A percentile compares a stretch with the other conserved stretches of the same genome.
These are phyloP conservation scores for Megamerina dolium DNA, from an alignment of 2,888 invertebrate species.

Conservation along the genomic window DNA sequence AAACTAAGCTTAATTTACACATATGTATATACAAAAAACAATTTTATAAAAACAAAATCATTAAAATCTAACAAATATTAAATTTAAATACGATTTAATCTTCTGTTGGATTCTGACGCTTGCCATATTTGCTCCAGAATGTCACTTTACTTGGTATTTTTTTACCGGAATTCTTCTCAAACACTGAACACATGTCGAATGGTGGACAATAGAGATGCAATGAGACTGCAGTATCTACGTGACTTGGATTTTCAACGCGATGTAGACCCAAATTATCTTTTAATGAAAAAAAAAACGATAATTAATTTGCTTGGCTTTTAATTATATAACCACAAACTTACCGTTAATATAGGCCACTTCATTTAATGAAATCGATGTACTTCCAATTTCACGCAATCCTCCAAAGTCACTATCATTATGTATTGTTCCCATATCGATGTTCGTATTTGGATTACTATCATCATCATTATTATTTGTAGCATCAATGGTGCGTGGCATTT, in stretches of 20 bases:
- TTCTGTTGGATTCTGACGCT: constrained; percentile 45
- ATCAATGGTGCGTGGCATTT: constrained; percentile 24
- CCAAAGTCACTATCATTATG: constrained; percentile 33
- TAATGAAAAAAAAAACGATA: constrained; percentile 19
- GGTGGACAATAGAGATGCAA: constrained; percentile 95
- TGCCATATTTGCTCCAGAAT: constrained; percentile 90
- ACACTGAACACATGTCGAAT: constrained; percentile 79
- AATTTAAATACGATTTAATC: no score
- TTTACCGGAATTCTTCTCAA: constrained; percentile 86
- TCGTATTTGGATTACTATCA: constrained; percentile 3
- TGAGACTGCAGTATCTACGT: constrained; percentile 82
- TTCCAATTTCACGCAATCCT: constrained; percentile 61
- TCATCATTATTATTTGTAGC: constrained; percentile 1
- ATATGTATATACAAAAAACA: no score
- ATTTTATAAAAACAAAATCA: no score
- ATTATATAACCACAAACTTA: constrained; percentile 39
- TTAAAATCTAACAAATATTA: no score
- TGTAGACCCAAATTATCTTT: constrained; percentile 91
- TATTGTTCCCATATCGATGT: constrained; percentile 5
- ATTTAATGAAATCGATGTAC: constrained; percentile 62
- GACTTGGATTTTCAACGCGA: constrained; percentile 89
- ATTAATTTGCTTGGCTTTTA: neutral
- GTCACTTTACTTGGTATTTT: constrained; percentile 67
- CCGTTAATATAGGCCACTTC: constrained; percentile 95
- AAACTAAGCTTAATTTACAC: no score